phyloP scores from a whole-genome alignment of 2,797 vertebrate genomes.

The Meda fulgida region DNA sequence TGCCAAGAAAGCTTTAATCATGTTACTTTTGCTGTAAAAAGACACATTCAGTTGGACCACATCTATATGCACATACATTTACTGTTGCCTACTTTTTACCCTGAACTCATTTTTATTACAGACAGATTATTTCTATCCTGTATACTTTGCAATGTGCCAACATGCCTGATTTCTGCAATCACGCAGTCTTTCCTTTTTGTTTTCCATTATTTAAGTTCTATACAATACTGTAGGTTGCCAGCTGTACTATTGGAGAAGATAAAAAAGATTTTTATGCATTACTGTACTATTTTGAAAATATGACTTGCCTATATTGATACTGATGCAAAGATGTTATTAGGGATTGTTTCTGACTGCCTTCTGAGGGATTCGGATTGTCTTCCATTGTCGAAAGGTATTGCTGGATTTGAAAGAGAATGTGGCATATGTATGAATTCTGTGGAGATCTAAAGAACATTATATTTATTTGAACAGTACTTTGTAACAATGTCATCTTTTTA shows the following conservation, averaged over 20 bases:
- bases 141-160: conserved; percentile 53
- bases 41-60: conserved; percentile 37
- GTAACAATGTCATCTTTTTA: background rate
- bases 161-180: conserved; percentile 30
- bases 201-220: conserved; percentile 16
- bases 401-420: conserved; percentile 13
- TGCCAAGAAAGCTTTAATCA: conserved; percentile 13
- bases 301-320: conserved; percentile 7
- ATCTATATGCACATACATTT: conserved; percentile 22
- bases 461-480: conserved; percentile 36
- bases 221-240: conserved; percentile 8
- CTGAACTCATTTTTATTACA: conserved; percentile 30
- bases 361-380: conserved; percentile 47
- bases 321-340: conserved; percentile 9
- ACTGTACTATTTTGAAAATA: conserved; percentile 28
- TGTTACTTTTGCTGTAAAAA: conserved; percentile 30
- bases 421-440: background rate
- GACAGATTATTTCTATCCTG: conserved; percentile 23
- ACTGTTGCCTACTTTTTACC: background rate
- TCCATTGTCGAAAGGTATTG: conserved; percentile 32
- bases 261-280: background rate
- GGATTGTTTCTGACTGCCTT: conserved; percentile 20
- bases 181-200: background rate
- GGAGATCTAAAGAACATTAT: conserved; percentile 24
- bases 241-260: conserved; percentile 24